A percentile compares a stretch with the other conserved stretches of the same genome.
Evolutionary conservation across 2,797 vertebrate species (phyloP).

Genomic region (Trichosurus vulpecula): DNA sequence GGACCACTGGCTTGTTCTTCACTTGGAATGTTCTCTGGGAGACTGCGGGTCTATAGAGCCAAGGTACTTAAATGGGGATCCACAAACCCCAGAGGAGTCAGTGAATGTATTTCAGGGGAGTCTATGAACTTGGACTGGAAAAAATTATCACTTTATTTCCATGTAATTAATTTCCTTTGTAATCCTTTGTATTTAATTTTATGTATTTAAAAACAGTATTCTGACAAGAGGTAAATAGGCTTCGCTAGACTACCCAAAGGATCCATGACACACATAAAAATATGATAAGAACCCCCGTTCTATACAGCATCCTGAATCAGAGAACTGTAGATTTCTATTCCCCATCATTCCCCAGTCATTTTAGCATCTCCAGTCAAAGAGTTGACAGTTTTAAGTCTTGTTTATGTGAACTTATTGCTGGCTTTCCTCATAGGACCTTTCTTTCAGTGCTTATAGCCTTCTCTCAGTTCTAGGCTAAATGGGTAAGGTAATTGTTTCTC

Average conservation of each 20-base stretch:
- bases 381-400: background rate
- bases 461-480: background rate
- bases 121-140: background rate
- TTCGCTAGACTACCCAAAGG: background rate
- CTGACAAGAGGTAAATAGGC: background rate
- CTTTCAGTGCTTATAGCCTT: background rate
- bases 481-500: background rate
- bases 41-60: background rate
- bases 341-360: background rate
- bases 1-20: background rate
- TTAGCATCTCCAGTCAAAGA: background rate
- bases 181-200: background rate
- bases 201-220: background rate
- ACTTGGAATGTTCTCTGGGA: background rate
- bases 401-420: background rate
- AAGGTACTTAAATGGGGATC: background rate
- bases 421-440: background rate
- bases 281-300: background rate
- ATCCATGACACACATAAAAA: background rate
- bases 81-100: background rate
- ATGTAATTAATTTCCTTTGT: background rate
- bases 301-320: background rate
- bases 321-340: background rate
- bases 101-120: background rate
- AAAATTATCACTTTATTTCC: background rate